Evolutionary conservation across 2,888 invertebrate species (phyloP).

Genomic region (Plebejus melissa): DNA sequence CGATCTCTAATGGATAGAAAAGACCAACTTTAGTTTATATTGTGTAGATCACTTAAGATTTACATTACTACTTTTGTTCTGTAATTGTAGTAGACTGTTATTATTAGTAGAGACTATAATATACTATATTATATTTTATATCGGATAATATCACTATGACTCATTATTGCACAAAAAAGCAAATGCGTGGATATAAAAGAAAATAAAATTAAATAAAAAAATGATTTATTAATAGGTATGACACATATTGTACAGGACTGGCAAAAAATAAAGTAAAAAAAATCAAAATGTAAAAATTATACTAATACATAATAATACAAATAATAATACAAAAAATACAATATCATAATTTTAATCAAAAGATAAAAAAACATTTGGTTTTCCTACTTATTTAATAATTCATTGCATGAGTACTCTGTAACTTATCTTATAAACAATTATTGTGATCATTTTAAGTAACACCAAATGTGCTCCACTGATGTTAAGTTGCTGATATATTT

Average conservation of each 20-base stretch:
- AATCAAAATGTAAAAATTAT: background rate
- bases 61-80: background rate
- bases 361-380: background rate
- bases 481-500: too few species aligned
- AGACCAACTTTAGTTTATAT: background rate
- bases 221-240: background rate
- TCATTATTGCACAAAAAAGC: background rate
- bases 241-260: slow-evolving; percentile 8
- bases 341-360: background rate
- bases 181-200: background rate
- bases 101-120: background rate
- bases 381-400: background rate
- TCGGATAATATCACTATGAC: background rate
- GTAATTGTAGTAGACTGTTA: background rate
- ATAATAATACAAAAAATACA: background rate
- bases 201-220: slow-evolving; percentile 5
- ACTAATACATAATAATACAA: background rate
- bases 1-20: background rate
- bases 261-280: background rate
- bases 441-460: too few species aligned
- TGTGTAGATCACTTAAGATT: background rate
- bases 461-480: too few species aligned
- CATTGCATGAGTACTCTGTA: background rate
- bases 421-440: too few species aligned
- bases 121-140: background rate